Evolutionary conservation across 2,113 vertebrate species (phyloP).

Genomic region (Apeltes quadracus): DNA sequence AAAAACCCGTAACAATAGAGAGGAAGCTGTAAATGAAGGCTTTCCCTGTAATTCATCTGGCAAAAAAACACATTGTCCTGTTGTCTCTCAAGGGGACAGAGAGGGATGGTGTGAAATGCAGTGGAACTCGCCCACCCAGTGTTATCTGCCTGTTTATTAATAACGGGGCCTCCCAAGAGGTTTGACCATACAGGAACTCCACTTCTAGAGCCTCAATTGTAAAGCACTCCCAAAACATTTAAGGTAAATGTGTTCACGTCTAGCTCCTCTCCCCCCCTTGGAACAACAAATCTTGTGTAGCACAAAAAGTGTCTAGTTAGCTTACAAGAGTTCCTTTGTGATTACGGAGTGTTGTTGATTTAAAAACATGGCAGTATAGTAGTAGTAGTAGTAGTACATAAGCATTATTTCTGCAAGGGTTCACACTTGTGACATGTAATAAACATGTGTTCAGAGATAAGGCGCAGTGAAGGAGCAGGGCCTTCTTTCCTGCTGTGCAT

Average conservation of each 20-base stretch:
- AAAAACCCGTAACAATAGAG: conserved; percentile 66
- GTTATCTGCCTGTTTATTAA: conserved; percentile 60
- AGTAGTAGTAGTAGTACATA: too few species aligned
- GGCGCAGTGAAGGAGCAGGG: conserved; percentile 52
- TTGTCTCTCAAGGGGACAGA: conserved; percentile 16
- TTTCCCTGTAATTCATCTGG: conserved; percentile 57
- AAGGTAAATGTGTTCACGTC: not conserved
- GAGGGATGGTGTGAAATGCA: conserved; percentile 40
- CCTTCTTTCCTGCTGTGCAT: conserved; percentile 67
- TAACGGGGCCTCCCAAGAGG: conserved; percentile 49
- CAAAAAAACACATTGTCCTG: conserved; percentile 52
- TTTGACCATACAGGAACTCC: conserved; percentile 49
- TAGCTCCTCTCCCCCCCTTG: conserved; percentile 1
- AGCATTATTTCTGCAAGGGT: not conserved
- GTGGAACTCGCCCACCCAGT: conserved; percentile 62
- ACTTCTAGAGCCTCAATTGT: conserved; percentile 23
- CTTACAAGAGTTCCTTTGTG: conserved; percentile 43
- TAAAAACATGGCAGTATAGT: too few species aligned
- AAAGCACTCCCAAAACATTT: conserved; percentile 32
- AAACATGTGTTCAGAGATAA: conserved; percentile 57
- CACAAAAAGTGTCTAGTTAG: conserved; percentile 17
- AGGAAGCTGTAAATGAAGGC: conserved; percentile 61
- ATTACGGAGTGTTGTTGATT: not conserved
- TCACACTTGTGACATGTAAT: not conserved
- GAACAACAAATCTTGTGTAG: not conserved